Conservation (phyloP, 2,797 vertebrate genomes). For the Semaprochilodus insignis region DNA sequence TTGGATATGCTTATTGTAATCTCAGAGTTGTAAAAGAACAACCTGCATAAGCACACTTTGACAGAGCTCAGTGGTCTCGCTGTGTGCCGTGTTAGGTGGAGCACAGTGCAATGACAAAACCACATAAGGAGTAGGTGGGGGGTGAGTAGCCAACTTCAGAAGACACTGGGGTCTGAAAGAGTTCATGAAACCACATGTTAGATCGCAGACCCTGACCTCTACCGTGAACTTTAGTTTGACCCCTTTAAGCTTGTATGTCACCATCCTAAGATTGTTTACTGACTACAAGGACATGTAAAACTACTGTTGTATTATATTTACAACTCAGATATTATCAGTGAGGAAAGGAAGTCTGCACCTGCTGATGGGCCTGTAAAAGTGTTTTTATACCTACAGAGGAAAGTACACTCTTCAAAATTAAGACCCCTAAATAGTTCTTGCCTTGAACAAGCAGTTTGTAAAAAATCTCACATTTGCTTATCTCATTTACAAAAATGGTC, state of each 20-base stretch:
- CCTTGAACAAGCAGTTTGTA: too few relatives aligned
- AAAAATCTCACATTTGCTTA: too few relatives aligned
- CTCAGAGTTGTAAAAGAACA: background rate
- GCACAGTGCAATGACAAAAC: slow-evolving; percentile 10
- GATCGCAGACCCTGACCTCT: slow-evolving; percentile 66
- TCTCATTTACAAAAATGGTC: too few relatives aligned
- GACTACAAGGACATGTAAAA: too few relatives aligned
- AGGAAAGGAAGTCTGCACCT: too few relatives aligned
- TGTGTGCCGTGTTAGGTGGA: slow-evolving; percentile 4
- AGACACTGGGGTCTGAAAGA: slow-evolving; percentile 61
- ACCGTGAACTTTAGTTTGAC: slow-evolving; percentile 74
- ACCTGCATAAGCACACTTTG: slow-evolving; percentile 5
- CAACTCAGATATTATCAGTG: too few relatives aligned
- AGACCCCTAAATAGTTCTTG: too few relatives aligned
- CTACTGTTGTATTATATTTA: too few relatives aligned
- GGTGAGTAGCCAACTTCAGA: slow-evolving; percentile 2
- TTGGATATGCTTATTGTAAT: background rate
- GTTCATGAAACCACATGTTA: slow-evolving; percentile 63
- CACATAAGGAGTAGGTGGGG: slow-evolving; percentile 12
- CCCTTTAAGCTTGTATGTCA: background rate
- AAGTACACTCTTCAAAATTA: too few relatives aligned
- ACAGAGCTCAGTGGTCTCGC: slow-evolving; percentile 8
- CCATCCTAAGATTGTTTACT: background rate
- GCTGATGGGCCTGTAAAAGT: too few relatives aligned
- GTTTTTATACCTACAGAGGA: too few relatives aligned